phyloP scores from a whole-genome alignment of 1,140 invertebrate species.

The Drosophila tsacasi region DNA sequence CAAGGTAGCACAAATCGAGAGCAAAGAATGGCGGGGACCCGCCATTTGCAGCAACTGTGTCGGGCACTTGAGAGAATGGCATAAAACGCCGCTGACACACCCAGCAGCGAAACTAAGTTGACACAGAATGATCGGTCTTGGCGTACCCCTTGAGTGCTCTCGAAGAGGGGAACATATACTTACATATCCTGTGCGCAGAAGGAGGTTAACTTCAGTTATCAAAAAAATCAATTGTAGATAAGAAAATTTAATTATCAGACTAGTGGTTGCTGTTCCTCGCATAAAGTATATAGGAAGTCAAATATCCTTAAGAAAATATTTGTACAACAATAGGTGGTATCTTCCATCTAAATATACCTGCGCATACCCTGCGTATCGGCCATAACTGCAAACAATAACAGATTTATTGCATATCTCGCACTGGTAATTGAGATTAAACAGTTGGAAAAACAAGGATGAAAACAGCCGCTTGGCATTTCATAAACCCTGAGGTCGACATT shows the following conservation, averaged over 20 bases:
- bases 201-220: neutral
- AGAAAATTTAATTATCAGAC: neutral
- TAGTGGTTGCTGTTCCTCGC: fast-evolving
- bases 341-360: conserved; percentile 2
- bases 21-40: conserved; percentile 29
- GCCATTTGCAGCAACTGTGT: conserved; percentile 77
- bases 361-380: conserved; percentile 29
- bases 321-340: neutral
- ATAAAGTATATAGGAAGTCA: neutral
- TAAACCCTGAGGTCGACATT: conserved; percentile 44
- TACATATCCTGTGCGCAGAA: too few species aligned
- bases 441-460: conserved; percentile 64
- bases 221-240: neutral
- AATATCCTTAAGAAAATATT: neutral
- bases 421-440: conserved; percentile 83
- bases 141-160: conserved; percentile 11
- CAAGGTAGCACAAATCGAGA: conserved; percentile 50
- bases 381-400: conserved; percentile 75
- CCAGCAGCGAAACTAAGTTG: conserved; percentile 7
- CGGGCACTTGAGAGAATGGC: conserved; percentile 67
- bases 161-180: too few species aligned
- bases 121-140: conserved; percentile 11
- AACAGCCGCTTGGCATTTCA: conserved; percentile 75
- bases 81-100: conserved; percentile 65
- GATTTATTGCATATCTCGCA: conserved; percentile 80